Conservation (phyloP, 2,888 invertebrate genomes). For the Acleris literana region DNA sequence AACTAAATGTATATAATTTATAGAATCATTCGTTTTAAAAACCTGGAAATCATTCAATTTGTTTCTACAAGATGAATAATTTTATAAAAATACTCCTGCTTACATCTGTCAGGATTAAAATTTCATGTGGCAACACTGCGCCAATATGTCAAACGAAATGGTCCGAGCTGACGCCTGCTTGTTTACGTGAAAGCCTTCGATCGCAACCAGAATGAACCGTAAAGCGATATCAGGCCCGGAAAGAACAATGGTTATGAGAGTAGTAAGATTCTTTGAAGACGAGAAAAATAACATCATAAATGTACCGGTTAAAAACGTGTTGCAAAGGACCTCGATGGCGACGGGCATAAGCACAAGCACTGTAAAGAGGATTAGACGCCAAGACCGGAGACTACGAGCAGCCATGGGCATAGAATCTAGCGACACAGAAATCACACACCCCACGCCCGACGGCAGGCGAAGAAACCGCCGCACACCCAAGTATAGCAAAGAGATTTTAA, state of each 20-base stretch:
- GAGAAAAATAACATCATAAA: neutral
- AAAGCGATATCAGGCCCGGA: slow-evolving; percentile 1
- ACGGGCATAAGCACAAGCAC: neutral
- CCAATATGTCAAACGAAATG: too few species aligned
- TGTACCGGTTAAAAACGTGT: neutral
- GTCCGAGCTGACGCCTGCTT: neutral
- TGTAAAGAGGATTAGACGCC: neutral
- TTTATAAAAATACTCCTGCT: too few species aligned
- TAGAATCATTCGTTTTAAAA: too few species aligned
- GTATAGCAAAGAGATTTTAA: neutral
- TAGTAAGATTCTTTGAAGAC: slow-evolving; percentile 1
- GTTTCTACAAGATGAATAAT: too few species aligned
- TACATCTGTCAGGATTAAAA: too few species aligned
- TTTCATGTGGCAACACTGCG: neutral
- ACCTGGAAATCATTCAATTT: too few species aligned
- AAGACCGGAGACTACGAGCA: neutral
- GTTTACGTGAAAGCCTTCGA: neutral
- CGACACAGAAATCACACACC: neutral
- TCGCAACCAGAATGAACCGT: neutral
- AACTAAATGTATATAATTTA: too few species aligned
- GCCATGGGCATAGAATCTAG: neutral
- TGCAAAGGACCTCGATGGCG: neutral
- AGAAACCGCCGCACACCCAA: neutral
- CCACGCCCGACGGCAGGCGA: neutral
- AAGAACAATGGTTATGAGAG: neutral